These are phyloP conservation scores for Boulengeromyrus knoepffleri DNA, from an alignment of 2,113 vertebrate species.

Conservation along the genomic window DNA sequence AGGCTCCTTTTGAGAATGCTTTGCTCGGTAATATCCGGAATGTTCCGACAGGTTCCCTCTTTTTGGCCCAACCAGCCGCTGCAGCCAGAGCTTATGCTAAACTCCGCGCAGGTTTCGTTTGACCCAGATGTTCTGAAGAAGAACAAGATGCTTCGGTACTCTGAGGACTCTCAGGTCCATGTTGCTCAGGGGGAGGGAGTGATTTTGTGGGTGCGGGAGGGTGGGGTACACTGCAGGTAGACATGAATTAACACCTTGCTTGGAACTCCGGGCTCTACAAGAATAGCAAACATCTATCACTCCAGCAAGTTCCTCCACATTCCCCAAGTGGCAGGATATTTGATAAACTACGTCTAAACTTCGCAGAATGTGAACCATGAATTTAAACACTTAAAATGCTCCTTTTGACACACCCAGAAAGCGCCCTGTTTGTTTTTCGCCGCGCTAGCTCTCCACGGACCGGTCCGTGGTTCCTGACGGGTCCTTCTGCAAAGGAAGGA, in stretches of 20 bases:
- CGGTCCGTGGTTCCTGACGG: constrained; percentile 15
- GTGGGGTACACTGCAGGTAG: background rate
- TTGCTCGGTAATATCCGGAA: background rate
- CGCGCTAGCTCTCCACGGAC: too few species aligned
- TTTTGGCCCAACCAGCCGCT: background rate
- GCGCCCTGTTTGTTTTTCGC: constrained; percentile 14
- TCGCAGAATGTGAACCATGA: constrained; percentile 24
- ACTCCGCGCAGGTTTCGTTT: constrained; percentile 35
- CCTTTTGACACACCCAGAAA: background rate
- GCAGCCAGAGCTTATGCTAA: background rate
- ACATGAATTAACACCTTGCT: constrained; percentile 20
- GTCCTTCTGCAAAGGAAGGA: constrained; percentile 28
- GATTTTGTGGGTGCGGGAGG: background rate
- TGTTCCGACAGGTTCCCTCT: background rate
- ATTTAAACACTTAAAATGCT: constrained; percentile 22
- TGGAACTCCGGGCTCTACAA: constrained; percentile 12
- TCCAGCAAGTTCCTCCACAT: background rate
- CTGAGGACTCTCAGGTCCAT: constrained; percentile 4
- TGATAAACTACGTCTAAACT: constrained; percentile 28
- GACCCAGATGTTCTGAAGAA: constrained; percentile 52
- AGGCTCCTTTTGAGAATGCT: background rate
- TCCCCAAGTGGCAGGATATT: constrained; percentile 12
- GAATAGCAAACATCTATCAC: constrained; percentile 16
- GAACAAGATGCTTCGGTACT: constrained; percentile 35
- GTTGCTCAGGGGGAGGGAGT: background rate